These are phyloP conservation scores for Megaptera novaeangliae DNA, from an alignment of 2,113 vertebrate species.

Conservation along the genomic window DNA sequence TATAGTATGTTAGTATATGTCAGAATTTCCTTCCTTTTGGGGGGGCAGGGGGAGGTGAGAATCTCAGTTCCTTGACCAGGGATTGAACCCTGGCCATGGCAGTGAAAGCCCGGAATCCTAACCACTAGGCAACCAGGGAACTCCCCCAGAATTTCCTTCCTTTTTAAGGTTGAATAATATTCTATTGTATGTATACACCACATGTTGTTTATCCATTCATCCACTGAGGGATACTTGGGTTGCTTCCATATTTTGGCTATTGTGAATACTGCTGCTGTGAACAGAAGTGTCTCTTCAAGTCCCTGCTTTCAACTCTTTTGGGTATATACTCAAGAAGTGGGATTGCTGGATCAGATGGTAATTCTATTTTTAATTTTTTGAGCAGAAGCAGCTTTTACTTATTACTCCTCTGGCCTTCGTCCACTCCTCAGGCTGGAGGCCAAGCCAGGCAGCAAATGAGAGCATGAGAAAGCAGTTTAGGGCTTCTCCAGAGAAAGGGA, in stretches of 20 bases:
- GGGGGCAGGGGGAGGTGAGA: no score
- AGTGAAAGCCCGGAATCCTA: no score
- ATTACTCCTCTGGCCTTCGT: background rate
- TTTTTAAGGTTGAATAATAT: background rate
- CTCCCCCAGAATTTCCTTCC: background rate
- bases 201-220: background rate
- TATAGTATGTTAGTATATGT: background rate
- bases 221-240: background rate
- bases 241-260: background rate
- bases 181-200: background rate
- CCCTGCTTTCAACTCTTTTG: background rate
- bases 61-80: no score
- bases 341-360: background rate
- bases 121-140: no score
- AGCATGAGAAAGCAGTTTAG: background rate
- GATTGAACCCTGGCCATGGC: no score
- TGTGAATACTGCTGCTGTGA: background rate
- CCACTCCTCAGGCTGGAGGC: background rate
- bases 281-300: background rate
- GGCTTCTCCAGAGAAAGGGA: background rate
- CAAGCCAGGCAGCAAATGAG: background rate
- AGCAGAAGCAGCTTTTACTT: background rate
- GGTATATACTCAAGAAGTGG: background rate
- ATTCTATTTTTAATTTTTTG: background rate
- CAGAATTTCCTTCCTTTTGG: background rate